phyloP scores from a whole-genome alignment of 30 jellyfish, hydroid and myxozoan genomes.

The Hydractinia symbiolongicarpus region DNA sequence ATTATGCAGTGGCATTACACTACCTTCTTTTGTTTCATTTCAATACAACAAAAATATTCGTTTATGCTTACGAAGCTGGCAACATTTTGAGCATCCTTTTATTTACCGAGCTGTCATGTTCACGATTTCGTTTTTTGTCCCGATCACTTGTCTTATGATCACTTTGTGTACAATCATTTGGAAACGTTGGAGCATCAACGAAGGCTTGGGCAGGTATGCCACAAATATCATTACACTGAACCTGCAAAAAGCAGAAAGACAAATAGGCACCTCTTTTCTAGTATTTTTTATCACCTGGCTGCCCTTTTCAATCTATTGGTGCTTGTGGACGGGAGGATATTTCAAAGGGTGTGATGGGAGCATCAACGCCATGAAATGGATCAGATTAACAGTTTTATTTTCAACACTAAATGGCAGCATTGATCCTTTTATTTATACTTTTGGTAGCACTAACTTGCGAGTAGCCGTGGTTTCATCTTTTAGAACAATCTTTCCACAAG shows the following conservation, averaged over 20 bases:
- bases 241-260: constrained; percentile 71
- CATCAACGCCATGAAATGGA: constrained; percentile 34
- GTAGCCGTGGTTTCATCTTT: neutral
- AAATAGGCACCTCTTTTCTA: constrained; percentile 56
- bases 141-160: constrained; percentile 52
- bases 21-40: constrained; percentile 69
- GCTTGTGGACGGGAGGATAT: constrained; percentile 38
- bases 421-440: constrained; percentile 66
- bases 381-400: constrained; percentile 59
- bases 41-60: constrained; percentile 34
- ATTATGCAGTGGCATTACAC: constrained; percentile 38
- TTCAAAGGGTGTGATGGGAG: constrained; percentile 29
- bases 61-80: constrained; percentile 64
- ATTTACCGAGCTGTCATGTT: constrained; percentile 51
- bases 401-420: constrained; percentile 58
- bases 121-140: constrained; percentile 53
- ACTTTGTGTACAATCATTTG: constrained; percentile 55
- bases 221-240: constrained; percentile 33
- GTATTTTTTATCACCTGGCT: constrained; percentile 65
- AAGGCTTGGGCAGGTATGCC: constrained; percentile 30
- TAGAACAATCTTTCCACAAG: no score
- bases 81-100: constrained; percentile 25
- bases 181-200: constrained; percentile 40
- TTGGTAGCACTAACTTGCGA: constrained; percentile 45
- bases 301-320: constrained; percentile 74